Conservation (phyloP, 2,113 vertebrate species). For the Callopanchax toddi region DNA sequence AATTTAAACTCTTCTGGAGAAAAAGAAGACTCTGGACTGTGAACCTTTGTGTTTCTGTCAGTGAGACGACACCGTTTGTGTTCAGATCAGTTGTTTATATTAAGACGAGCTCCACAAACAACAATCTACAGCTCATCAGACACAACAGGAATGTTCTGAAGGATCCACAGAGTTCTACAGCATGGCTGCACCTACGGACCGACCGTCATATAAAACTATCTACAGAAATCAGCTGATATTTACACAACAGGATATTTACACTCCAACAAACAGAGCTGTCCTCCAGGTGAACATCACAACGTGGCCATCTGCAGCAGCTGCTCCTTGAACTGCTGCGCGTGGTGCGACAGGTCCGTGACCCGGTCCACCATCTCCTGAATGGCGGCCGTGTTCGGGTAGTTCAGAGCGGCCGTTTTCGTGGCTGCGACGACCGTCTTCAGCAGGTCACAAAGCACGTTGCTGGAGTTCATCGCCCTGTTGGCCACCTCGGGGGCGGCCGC, state of each 20-base stretch:
- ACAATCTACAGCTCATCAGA: slow-evolving; percentile 70
- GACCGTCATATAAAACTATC: slow-evolving; percentile 79
- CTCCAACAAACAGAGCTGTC: too few species aligned
- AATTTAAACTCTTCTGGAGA: too few species aligned
- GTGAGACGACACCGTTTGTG: too few species aligned
- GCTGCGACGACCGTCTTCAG: slow-evolving; percentile 90
- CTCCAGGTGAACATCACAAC: slow-evolving; percentile 73
- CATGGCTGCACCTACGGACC: slow-evolving; percentile 57
- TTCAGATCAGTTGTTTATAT: slow-evolving; percentile 33
- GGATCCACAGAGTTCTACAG: slow-evolving; percentile 54
- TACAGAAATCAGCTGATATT: slow-evolving; percentile 77
- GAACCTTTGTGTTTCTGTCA: too few species aligned
- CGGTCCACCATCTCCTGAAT: slow-evolving; percentile 95
- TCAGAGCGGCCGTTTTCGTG: slow-evolving; percentile 91
- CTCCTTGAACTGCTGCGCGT: slow-evolving; percentile 89
- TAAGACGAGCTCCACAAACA: slow-evolving; percentile 43
- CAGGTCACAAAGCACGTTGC: slow-evolving; percentile 92
- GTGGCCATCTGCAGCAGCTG: slow-evolving; percentile 88
- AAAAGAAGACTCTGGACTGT: too few species aligned
- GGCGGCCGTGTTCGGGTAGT: slow-evolving; percentile 88
- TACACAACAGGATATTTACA: slow-evolving; percentile 79
- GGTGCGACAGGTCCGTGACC: slow-evolving; percentile 89
- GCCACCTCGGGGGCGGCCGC: slow-evolving; percentile 85
- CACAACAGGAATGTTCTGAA: slow-evolving; percentile 71
- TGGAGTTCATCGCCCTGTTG: slow-evolving; percentile 91